A percentile compares a stretch with the other conserved stretches of the same genome.
These are phyloP conservation scores for Netelia melanura DNA, from an alignment of 2,888 invertebrate species.

Conservation along the genomic window DNA sequence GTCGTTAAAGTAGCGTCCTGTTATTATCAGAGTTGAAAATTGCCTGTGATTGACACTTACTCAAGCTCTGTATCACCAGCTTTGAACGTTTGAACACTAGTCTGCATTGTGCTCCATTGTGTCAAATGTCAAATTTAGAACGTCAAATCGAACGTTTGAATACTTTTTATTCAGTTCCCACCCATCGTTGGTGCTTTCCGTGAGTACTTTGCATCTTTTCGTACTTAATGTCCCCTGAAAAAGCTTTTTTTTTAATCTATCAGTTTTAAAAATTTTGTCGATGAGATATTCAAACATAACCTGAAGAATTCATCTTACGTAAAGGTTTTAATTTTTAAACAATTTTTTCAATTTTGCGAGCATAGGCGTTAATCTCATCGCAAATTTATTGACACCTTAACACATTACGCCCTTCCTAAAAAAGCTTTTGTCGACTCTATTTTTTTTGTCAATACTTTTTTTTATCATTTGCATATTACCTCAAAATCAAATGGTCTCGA, in stretches of 20 bases:
- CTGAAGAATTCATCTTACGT: neutral
- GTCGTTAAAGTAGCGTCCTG: too few species aligned
- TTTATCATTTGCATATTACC: conserved; percentile 11
- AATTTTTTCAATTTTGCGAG: neutral
- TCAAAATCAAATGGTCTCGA: conserved; percentile 16
- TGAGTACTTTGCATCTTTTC: conserved; percentile 24
- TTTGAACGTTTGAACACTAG: neutral
- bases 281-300: neutral
- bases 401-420: conserved; percentile 1
- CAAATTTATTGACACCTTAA: neutral
- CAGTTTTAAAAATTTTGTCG: neutral
- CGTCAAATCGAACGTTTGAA: conserved; percentile 20
- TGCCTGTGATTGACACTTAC: too few species aligned
- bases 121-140: neutral
- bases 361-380: neutral
- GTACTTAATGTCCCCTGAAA: neutral
- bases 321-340: neutral
- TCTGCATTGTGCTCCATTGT: neutral
- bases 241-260: neutral
- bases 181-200: neutral
- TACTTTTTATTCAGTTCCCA: neutral
- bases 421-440: neutral
- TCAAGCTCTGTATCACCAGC: too few species aligned
- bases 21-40: too few species aligned
- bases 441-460: neutral